phyloP scores from a whole-genome alignment of 2,113 vertebrate genomes.

The Corythaeola cristata region DNA sequence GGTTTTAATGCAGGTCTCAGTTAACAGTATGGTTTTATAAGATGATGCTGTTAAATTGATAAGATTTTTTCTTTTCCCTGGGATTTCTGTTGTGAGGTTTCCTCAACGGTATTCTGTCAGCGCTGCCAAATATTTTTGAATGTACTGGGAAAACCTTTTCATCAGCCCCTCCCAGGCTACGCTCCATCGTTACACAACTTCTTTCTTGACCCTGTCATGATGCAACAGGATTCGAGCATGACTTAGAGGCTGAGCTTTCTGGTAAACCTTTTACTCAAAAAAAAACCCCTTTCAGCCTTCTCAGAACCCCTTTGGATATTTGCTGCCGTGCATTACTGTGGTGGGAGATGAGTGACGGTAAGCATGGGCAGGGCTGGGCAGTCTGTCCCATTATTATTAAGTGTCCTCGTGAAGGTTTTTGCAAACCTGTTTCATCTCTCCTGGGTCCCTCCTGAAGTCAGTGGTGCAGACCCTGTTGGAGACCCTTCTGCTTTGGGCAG shows the following conservation, averaged over 20 bases:
- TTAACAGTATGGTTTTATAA: not conserved
- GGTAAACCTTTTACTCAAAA: not conserved
- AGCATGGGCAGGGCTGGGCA: not conserved
- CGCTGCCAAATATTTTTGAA: not conserved
- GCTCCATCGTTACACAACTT: not conserved
- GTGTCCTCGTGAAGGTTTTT: not conserved
- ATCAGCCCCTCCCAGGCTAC: not conserved
- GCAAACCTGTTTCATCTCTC: fast-evolving
- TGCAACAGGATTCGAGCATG: not conserved
- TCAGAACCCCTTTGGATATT: not conserved
- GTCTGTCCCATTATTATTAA: not conserved
- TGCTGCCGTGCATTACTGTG: not conserved
- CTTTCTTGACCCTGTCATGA: not conserved
- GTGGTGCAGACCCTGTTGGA: not conserved
- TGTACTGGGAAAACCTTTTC: not conserved
- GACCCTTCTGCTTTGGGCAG: not conserved
- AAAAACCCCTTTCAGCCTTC: not conserved
- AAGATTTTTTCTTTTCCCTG: not conserved
- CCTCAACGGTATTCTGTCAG: not conserved
- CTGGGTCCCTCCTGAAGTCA: not conserved
- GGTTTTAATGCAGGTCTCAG: not conserved
- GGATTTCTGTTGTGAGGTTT: not conserved
- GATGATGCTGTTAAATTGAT: not conserved
- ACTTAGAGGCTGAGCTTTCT: not conserved
- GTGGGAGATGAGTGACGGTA: not conserved